These are phyloP conservation scores for Adelognathus sp. DNA, from an alignment of 2,888 invertebrate species.

Conservation along the genomic window DNA sequence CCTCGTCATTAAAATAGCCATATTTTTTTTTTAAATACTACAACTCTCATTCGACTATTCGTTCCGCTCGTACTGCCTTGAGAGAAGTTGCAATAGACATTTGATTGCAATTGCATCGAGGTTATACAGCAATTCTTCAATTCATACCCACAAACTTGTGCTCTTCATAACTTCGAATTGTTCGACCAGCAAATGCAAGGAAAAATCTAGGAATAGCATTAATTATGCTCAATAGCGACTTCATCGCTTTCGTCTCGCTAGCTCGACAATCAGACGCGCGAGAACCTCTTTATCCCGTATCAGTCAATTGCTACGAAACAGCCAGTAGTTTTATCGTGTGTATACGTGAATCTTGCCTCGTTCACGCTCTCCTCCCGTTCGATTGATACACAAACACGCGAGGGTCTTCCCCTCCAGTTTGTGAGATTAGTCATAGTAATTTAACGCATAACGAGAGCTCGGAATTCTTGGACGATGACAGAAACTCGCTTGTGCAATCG, in stretches of 20 bases:
- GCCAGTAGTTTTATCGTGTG: not conserved
- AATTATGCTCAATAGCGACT: not conserved
- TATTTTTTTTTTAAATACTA: too few relatives aligned
- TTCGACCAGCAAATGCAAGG: not conserved
- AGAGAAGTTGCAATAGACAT: too few relatives aligned
- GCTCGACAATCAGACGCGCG: not conserved
- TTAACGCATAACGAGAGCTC: slow-evolving; percentile 61
- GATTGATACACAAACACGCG: not conserved
- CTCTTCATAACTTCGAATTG: not conserved
- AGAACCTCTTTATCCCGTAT: slow-evolving; percentile 21
- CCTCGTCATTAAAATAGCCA: too few relatives aligned
- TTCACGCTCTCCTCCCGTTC: not conserved
- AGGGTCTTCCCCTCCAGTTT: not conserved
- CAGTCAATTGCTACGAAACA: not conserved
- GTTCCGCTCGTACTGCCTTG: too few relatives aligned
- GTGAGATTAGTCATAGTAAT: not conserved
- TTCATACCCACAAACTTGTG: not conserved
- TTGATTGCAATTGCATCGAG: too few relatives aligned
- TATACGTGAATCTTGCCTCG: not conserved
- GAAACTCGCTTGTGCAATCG: slow-evolving; percentile 52
- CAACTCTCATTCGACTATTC: too few relatives aligned
- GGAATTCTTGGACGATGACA: slow-evolving; percentile 68
- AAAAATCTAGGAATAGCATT: not conserved
- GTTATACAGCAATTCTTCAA: too few relatives aligned
- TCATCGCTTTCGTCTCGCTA: not conserved